A percentile compares a stretch with the other conserved stretches of the same genome.
Conservation (phyloP, 2,888 invertebrate genomes). For the Agrypnus murinus region DNA sequence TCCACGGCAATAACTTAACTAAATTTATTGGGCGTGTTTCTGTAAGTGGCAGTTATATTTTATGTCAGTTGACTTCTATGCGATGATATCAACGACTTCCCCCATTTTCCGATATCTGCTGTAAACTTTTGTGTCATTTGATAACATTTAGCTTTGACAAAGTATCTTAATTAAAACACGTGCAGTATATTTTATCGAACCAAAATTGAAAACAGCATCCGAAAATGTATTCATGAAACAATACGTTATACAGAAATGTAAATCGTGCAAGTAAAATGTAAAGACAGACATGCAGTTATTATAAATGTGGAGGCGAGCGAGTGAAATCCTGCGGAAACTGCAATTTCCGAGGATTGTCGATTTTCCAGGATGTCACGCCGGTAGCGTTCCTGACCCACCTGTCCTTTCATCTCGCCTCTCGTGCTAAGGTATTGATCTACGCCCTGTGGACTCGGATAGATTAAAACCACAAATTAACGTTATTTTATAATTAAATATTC, state of each 20-base stretch:
- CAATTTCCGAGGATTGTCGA: conserved; percentile 62
- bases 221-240: too few relatives aligned
- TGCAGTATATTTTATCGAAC: too few relatives aligned
- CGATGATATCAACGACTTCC: too few relatives aligned
- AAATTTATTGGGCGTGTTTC: too few relatives aligned
- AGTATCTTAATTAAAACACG: too few relatives aligned
- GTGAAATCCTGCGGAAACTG: conserved; percentile 63
- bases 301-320: conserved; percentile 44
- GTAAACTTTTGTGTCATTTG: too few relatives aligned
- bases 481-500: conserved; percentile 34
- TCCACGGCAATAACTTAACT: too few relatives aligned
- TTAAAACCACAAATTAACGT: conserved; percentile 34
- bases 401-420: conserved; percentile 48
- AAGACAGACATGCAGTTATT: conserved; percentile 38
- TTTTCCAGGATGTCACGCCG: conserved; percentile 52
- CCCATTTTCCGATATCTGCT: too few relatives aligned
- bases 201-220: too few relatives aligned
- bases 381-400: conserved; percentile 49
- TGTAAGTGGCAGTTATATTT: too few relatives aligned
- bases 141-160: too few relatives aligned
- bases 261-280: conserved; percentile 17
- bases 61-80: too few relatives aligned
- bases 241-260: conserved; percentile 5
- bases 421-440: conserved; percentile 45
- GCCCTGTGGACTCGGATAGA: conserved; percentile 20